Base-by-base conservation (phyloP, 2,113 vertebrate genomes). In the Hiodon alosoides region DNA sequence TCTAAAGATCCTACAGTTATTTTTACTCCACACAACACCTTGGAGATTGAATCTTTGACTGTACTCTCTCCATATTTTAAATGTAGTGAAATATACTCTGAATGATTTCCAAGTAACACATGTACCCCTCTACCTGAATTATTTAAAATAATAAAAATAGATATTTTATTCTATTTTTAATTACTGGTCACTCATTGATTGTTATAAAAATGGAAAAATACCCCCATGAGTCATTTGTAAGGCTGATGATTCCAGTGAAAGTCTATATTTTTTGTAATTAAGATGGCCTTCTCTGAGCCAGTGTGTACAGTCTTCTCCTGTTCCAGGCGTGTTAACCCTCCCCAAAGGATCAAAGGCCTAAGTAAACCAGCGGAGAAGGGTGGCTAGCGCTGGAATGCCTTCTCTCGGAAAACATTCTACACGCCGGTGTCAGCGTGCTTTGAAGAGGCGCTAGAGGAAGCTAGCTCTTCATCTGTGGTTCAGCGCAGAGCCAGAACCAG, bases 291-390 rank as follows among this genome's bases (percentile, higher is more conserved):
- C 31, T 4, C 60, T 61, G 60, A n/a, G 13, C 13, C 17, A 31
- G 31, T 31, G 17, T 16, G 13, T 7, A 3, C 61, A 8, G 1
- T 16, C 16, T 68, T 79, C 68, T 69, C 53, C 76, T 77, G 69
- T 53, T 79, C 64, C 77, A 80, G 79, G 87, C 85, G 79, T 79
- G 84, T 81, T 0, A 10, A 73, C 81, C 86, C 83, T 83, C 83
- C 79, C 68, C 72, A 6, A 46, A 2, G 4, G 78, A 87, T 90
- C 85, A 87, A 89, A 92, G 85, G 4, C 76, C 88, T 82, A 85
- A 81, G 83, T 72, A 82, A 71, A 61, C 0, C 1, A 84, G 82
- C 82, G 83, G 90, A 79, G 72, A 71, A 78, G 83, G 51, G 4
- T 77, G 46, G 72, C 58, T 69, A 85, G 6, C 83, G 85, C 81